Base-by-base conservation (phyloP, 2,888 invertebrate genomes). In the Ennomos erosarius region DNA sequence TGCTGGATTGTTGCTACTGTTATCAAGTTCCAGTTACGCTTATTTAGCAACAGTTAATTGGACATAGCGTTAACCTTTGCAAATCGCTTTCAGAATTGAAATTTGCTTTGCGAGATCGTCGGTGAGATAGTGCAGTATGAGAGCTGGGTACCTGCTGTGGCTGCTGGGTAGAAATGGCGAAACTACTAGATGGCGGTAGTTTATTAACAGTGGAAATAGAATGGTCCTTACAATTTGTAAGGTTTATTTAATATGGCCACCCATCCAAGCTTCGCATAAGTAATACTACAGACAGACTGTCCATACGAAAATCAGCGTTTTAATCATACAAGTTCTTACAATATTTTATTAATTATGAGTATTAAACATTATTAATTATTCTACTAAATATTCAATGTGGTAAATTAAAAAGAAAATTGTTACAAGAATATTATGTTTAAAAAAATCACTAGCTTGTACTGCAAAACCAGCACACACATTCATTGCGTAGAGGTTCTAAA, bases 41-140 rank as follows among this genome's bases (percentile, higher is more conserved):
- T 71, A 74, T 80, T 78, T 76, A 71, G 68, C 68, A 77, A 79
- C 64, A 65, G 59, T 71, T 81, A 80, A 84, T 84, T 81, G 79
- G 72, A 70, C 71, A 70, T 67, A 75, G 65, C 68, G 60, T 71
- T 75, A 75, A 75, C 77, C 73, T 76, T 77, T 73, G 64, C 63
- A 63, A 74, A 70, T 71, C 65, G 62, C 65, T 65, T 67, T 65
- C 70, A 70, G 76, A 77, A 73, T 77, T 74, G 64, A 73, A 74
- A 76, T 76, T 71, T 53, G 67, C 67, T 69, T 65, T 57, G 61
- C 64, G 68, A 72, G 70, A 73, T 70, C 59, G 55, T 60, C 58
- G 65, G 68, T 64, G 54, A 61, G 70, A 76, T 78, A 75, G 62
- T 54, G 55, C 51, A 39, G 53, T 59, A 52, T 39, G 33, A 54